phyloP scores from a whole-genome alignment of 2,113 vertebrate species.

The Siniperca chuatsi region DNA sequence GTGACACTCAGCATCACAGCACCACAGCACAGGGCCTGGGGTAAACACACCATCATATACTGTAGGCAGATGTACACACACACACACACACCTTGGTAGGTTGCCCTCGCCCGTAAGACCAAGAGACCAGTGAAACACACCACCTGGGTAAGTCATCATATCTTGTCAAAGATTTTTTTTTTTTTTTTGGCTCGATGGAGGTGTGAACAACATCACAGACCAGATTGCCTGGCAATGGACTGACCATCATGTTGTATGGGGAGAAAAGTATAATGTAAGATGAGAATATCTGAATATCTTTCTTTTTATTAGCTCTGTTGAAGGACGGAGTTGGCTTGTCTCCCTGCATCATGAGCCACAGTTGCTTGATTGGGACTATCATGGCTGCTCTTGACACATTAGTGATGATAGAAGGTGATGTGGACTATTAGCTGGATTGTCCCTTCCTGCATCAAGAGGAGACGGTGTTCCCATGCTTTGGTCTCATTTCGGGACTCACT shows the following conservation, averaged over 20 bases:
- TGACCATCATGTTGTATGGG: slow-evolving; percentile 85
- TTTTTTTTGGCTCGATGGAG: slow-evolving; percentile 78
- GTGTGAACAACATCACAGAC: slow-evolving; percentile 86
- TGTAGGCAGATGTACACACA: slow-evolving; percentile 51
- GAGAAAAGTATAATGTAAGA: slow-evolving; percentile 68
- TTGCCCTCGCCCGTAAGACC: slow-evolving; percentile 73
- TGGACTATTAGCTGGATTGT: slow-evolving; percentile 71
- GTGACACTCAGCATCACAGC: slow-evolving; percentile 82
- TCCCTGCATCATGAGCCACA: slow-evolving; percentile 58
- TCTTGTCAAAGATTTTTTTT: slow-evolving; percentile 78
- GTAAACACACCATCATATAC: slow-evolving; percentile 76
- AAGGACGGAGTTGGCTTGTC: slow-evolving; percentile 59
- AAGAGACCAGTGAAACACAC: slow-evolving; percentile 79
- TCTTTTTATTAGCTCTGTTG: slow-evolving; percentile 31
- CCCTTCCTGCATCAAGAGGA: slow-evolving; percentile 60
- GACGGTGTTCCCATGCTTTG: slow-evolving; percentile 64
- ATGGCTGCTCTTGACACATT: slow-evolving; percentile 43
- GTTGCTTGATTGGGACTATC: slow-evolving; percentile 52
- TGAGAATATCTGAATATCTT: slow-evolving; percentile 48
- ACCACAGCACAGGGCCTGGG: slow-evolving; percentile 72
- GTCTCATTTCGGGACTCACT: slow-evolving; percentile 69
- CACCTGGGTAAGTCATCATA: slow-evolving; percentile 81
- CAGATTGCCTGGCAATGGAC: slow-evolving; percentile 89
- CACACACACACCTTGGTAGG: slow-evolving; percentile 60
- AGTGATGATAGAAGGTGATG: slow-evolving; percentile 70